Evolutionary conservation across 2,797 vertebrate species (phyloP), one percentile per base, ranked within the genome.

Genomic region (Parotocinclus haroldoi): DNA sequence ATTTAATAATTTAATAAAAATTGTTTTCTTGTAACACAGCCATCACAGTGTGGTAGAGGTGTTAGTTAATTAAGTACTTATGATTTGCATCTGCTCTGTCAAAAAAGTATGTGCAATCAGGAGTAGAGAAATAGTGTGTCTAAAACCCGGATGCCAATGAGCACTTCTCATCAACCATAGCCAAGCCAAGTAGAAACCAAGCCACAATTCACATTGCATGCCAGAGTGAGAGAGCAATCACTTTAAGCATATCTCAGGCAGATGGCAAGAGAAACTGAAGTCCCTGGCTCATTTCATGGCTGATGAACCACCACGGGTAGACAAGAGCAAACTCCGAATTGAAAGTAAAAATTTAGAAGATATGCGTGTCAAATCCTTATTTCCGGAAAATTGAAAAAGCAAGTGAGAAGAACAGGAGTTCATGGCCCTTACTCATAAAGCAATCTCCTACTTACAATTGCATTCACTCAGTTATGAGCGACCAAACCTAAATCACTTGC

Each of bases 261-360:
- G 86, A 90, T 81, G 85, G 86, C 80, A 71, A 81, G 63, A 77
- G 79, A 83, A 87, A 85, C 74, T 77, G 86, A 80, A 73, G 75
- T 78, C 70, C 71, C 78, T 76, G 82, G 66, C 78, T 79, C 79
- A 82, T 85, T 82, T 86, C 76, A 78, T 81, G 76, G 77, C 81
- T 85, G 72, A 81, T 85, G 83, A 85, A 80, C 79, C 85, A 81
- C 75, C 80, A 83, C 48, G 14, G n/a, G n/a, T 50, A 16, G n/a
- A 50, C 74, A 78, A 80, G 69, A 44, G 51, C 50, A 65, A 53
- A 45, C 37, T 42, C 16, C 49, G 13, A 53, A n/a, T 58, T 50
- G 56, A 60, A 38, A 72, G 55, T 56, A 10, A 48, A 53, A 38
- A 53, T 52, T 4, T 40, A 59, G 53, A 54, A 46, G 14, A 72